phyloP scores from a whole-genome alignment of 2,888 invertebrate species.

The Pterobdella sp. region DNA sequence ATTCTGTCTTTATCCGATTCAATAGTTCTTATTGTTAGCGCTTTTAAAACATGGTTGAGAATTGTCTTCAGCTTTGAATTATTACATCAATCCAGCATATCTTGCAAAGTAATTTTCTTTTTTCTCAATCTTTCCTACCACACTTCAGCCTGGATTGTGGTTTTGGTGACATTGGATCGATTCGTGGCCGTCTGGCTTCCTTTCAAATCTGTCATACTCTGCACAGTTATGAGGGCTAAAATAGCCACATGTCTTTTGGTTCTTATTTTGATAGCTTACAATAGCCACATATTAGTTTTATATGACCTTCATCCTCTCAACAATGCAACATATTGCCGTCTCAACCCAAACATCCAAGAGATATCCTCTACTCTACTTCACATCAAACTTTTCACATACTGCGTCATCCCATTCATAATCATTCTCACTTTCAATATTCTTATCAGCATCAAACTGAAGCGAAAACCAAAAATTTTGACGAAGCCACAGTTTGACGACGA shows the following conservation, averaged over 20 bases:
- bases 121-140: slow-evolving; percentile 41
- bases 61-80: slow-evolving; percentile 43
- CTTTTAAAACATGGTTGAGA: slow-evolving; percentile 45
- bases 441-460: slow-evolving; percentile 21
- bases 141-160: slow-evolving; percentile 34
- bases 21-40: slow-evolving; percentile 44
- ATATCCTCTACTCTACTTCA: background rate
- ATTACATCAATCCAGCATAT: slow-evolving; percentile 42
- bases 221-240: slow-evolving; percentile 29
- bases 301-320: slow-evolving; percentile 17
- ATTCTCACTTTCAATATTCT: slow-evolving; percentile 28
- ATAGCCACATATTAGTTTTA: slow-evolving; percentile 3
- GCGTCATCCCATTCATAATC: slow-evolving; percentile 29
- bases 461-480: background rate
- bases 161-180: slow-evolving; percentile 34
- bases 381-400: slow-evolving; percentile 26
- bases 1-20: slow-evolving; percentile 45
- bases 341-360: background rate
- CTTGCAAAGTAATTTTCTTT: slow-evolving; percentile 44
- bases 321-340: background rate
- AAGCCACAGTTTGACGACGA: too few species aligned
- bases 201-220: slow-evolving; percentile 31
- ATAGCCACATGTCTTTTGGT: slow-evolving; percentile 24
- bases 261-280: slow-evolving; percentile 24
- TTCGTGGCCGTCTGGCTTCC: slow-evolving; percentile 36